A percentile compares a stretch with the other conserved stretches of the same genome.
phyloP scores from a whole-genome alignment of 1,140 invertebrate genomes.

The Acromyrmex echinatior region DNA sequence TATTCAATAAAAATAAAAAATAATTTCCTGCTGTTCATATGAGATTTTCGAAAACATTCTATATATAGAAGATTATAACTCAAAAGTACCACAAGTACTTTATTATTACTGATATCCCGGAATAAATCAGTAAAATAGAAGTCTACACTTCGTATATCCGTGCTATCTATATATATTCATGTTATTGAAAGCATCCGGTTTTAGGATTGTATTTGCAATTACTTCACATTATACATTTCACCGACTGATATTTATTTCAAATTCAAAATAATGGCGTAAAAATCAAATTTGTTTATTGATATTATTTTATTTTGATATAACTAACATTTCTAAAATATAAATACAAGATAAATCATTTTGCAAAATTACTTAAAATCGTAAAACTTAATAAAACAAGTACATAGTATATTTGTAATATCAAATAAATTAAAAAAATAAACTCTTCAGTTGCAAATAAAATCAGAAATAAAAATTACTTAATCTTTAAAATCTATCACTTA shows the following conservation, averaged over 20 bases:
- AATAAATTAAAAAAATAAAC: neutral
- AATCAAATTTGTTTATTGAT: neutral
- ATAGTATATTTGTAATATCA: neutral
- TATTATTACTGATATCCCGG: neutral
- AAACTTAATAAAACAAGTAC: conserved; percentile 17
- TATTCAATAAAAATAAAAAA: conserved; percentile 11
- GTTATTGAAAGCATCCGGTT: conserved; percentile 28
- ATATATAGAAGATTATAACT: conserved; percentile 1
- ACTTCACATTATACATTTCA: neutral
- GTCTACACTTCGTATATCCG: neutral
- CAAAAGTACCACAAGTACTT: neutral
- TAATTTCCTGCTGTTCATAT: neutral
- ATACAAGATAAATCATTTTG: neutral
- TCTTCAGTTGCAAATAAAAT: neutral
- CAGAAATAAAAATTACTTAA: neutral
- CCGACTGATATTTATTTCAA: neutral
- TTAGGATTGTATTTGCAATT: neutral
- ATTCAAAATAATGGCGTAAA: neutral
- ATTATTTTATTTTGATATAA: neutral
- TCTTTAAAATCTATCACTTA: neutral
- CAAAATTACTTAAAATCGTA: neutral
- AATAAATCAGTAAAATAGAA: conserved; percentile 36
- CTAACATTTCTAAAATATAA: neutral
- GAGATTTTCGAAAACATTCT: neutral
- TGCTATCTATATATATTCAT: conserved; percentile 11